These are phyloP conservation scores for Galerucella nymphaeae DNA, from an alignment of 2,888 invertebrate genomes.

Conservation along the genomic window DNA sequence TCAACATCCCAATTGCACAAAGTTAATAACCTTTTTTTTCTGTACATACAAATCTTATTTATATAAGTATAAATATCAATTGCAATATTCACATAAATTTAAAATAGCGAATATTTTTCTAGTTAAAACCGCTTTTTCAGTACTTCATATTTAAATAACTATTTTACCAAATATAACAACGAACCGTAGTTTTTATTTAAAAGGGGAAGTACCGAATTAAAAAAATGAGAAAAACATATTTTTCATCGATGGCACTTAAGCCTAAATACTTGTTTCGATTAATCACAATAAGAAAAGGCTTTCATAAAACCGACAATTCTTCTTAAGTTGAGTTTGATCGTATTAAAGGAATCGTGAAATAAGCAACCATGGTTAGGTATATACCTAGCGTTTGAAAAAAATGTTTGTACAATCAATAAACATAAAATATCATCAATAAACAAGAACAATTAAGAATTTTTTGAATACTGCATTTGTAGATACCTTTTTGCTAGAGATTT, in stretches of 20 bases:
- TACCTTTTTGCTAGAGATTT: too few relatives aligned
- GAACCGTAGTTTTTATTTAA: background rate
- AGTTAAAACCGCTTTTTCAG: background rate
- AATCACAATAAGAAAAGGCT: slow-evolving; percentile 10
- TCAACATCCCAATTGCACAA: background rate
- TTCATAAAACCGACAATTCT: slow-evolving; percentile 2
- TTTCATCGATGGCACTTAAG: slow-evolving; percentile 8
- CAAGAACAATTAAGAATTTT: too few relatives aligned
- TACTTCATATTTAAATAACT: background rate
- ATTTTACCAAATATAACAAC: background rate
- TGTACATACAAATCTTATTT: background rate
- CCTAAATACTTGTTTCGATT: background rate
- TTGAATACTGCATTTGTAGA: too few relatives aligned
- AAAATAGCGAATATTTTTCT: background rate
- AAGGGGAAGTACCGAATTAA: background rate
- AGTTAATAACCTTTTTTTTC: background rate
- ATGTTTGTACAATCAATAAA: background rate
- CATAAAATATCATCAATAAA: background rate
- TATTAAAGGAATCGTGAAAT: background rate
- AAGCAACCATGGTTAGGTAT: background rate
- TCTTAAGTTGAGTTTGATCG: background rate
- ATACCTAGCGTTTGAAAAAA: background rate
- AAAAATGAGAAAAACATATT: background rate
- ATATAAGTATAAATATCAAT: background rate
- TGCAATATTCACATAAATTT: slow-evolving; percentile 8